Percentiles rank a stretch among this genome's conserved stretches.
phyloP scores from a whole-genome alignment of 1,140 invertebrate species.

The Oryctes rhinoceros region DNA sequence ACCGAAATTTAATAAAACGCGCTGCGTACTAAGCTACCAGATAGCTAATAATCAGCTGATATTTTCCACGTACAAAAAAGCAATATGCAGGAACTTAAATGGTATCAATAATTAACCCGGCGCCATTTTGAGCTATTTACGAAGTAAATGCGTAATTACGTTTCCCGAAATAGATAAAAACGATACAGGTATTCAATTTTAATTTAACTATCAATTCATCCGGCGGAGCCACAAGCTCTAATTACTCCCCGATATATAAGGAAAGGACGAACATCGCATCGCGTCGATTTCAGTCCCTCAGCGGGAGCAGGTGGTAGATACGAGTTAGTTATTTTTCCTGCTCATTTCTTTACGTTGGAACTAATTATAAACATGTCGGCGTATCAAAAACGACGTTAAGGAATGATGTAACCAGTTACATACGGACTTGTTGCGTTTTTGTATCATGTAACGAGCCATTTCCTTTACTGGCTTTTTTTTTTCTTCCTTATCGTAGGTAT shows the following conservation, averaged over 20 bases:
- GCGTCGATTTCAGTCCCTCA: not conserved
- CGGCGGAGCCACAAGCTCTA: not conserved
- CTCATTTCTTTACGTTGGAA: not conserved
- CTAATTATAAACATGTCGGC: slow-evolving; percentile 21
- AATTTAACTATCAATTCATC: slow-evolving; percentile 14
- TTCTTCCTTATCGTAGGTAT: not conserved
- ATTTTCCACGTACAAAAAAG: too few relatives aligned
- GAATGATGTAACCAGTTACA: not conserved
- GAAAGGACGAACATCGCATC: not conserved
- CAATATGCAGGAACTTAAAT: too few relatives aligned
- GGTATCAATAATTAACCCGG: not conserved
- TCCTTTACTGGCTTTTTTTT: not conserved
- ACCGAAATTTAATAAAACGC: too few relatives aligned
- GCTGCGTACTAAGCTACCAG: too few relatives aligned
- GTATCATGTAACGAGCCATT: not conserved
- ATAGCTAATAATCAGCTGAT: too few relatives aligned
- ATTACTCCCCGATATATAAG: not conserved
- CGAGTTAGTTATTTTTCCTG: not conserved
- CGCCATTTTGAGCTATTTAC: not conserved
- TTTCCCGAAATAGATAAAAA: not conserved
- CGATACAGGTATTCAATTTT: not conserved
- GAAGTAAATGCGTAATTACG: not conserved
- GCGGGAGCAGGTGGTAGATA: slow-evolving; percentile 12
- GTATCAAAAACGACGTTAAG: slow-evolving; percentile 5
- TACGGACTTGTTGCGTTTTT: not conserved